These are phyloP conservation scores for Scatophagus argus DNA, from an alignment of 2,113 vertebrate genomes.

Conservation along the genomic window DNA sequence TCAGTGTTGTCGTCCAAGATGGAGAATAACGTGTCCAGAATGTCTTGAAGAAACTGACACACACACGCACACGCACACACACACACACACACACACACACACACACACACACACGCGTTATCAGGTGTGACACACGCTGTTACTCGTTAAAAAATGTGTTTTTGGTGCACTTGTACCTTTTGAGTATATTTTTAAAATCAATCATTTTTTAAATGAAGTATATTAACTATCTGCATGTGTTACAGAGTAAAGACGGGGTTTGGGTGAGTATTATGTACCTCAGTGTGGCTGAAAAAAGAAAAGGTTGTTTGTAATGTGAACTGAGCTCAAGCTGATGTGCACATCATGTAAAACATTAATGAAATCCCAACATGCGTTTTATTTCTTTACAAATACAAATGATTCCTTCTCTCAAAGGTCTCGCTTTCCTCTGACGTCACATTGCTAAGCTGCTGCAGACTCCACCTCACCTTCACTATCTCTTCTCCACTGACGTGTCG, in stretches of 20 bases:
- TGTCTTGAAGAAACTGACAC: slow-evolving; percentile 95
- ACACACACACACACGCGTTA: background rate
- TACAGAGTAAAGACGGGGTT: no score
- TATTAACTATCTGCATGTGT: no score
- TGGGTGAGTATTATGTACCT: no score
- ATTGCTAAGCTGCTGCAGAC: background rate
- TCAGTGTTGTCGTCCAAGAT: slow-evolving; percentile 99
- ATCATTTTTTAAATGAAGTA: no score
- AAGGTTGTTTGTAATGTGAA: no score
- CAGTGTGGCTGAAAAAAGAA: no score
- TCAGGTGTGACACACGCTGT: no score
- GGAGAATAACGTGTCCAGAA: slow-evolving; percentile 96
- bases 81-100: slow-evolving; percentile 1
- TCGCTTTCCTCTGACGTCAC: background rate
- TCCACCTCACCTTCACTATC: slow-evolving; percentile 92
- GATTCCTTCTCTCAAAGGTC: no score
- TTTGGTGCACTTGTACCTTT: no score
- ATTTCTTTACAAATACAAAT: background rate
- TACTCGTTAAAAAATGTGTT: no score
- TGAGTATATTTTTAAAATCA: no score
- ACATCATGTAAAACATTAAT: background rate
- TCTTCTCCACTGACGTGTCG: slow-evolving; percentile 97
- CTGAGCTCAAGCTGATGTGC: background rate
- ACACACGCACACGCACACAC: slow-evolving; percentile 24
- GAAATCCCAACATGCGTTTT: background rate